A percentile compares a stretch with the other conserved stretches of the same genome.
Conservation (phyloP, 2,797 vertebrate species). For the Chaunax sp. region DNA sequence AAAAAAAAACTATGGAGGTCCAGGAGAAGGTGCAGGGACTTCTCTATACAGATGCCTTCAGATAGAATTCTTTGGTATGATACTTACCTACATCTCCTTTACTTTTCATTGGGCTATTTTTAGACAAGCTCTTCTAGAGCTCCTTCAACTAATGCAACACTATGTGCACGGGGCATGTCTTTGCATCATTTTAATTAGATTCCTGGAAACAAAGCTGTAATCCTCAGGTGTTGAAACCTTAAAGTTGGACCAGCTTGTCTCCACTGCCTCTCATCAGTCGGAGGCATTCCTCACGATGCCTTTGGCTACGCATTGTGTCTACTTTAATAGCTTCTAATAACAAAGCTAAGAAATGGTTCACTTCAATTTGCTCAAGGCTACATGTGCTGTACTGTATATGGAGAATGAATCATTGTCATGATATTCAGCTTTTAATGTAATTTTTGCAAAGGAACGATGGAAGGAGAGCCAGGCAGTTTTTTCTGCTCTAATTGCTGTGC, state of each 20-base stretch:
- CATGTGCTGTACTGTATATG: conserved; percentile 37
- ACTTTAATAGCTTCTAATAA: conserved; percentile 64
- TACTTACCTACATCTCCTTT: neutral
- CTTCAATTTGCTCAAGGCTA: conserved; percentile 53
- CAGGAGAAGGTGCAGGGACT: too few relatives aligned
- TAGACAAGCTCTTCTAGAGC: neutral
- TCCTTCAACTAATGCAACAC: conserved; percentile 2
- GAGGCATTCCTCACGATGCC: conserved; percentile 26
- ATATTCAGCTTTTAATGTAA: conserved; percentile 37
- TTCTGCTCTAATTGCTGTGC: conserved; percentile 38
- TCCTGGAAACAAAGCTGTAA: conserved; percentile 5
- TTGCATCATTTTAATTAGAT: conserved; percentile 5
- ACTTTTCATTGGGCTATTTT: neutral
- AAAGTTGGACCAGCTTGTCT: conserved; percentile 25
- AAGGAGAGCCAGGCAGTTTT: neutral
- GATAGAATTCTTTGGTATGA: neutral
- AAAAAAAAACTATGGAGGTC: too few relatives aligned
- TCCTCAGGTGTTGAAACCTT: conserved; percentile 9
- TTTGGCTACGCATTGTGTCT: conserved; percentile 39
- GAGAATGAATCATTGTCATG: conserved; percentile 46
- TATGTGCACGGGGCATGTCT: neutral
- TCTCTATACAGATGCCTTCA: neutral
- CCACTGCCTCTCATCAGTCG: conserved; percentile 38
- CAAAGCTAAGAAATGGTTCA: conserved; percentile 69
- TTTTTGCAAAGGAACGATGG: conserved; percentile 29